Percentiles rank a stretch among this genome's conserved stretches.
Evolutionary conservation across 2,888 invertebrate species (phyloP).

Genomic region (Phengaris alcon): DNA sequence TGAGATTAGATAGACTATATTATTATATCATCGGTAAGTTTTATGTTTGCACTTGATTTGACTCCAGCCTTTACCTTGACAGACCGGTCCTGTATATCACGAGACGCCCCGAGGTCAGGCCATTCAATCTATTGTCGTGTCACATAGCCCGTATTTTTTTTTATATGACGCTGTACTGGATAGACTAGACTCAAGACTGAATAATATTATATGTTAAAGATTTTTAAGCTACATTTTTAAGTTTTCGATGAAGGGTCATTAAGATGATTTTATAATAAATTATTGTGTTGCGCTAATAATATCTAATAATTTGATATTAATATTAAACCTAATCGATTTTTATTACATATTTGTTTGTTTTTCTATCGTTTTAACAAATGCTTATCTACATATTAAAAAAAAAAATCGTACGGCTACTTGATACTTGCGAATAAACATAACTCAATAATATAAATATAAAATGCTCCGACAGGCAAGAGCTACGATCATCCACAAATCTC

Average conservation of each 20-base stretch:
- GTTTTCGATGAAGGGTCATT: neutral
- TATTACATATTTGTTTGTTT: too few species aligned
- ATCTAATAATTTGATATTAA: too few species aligned
- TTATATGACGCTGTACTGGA: neutral
- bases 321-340: too few species aligned
- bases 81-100: constrained; percentile 45
- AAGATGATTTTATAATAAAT: too few species aligned
- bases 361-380: too few species aligned
- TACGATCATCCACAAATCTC: too few species aligned
- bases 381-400: too few species aligned
- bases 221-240: neutral
- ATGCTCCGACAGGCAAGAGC: too few species aligned
- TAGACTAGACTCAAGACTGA: neutral
- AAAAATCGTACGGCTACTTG: too few species aligned
- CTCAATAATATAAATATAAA: neutral
- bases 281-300: too few species aligned
- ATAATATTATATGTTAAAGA: neutral
- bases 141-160: neutral
- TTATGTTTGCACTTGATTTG: constrained; percentile 39
- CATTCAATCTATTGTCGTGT: neutral
- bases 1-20: neutral
- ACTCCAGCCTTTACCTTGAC: constrained; percentile 56
- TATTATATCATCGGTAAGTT: constrained; percentile 12
- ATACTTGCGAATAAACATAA: too few species aligned
- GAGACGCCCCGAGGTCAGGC: constrained; percentile 28